Conservation (phyloP, 2,113 vertebrate species). For the Corythornis cristatus region DNA sequence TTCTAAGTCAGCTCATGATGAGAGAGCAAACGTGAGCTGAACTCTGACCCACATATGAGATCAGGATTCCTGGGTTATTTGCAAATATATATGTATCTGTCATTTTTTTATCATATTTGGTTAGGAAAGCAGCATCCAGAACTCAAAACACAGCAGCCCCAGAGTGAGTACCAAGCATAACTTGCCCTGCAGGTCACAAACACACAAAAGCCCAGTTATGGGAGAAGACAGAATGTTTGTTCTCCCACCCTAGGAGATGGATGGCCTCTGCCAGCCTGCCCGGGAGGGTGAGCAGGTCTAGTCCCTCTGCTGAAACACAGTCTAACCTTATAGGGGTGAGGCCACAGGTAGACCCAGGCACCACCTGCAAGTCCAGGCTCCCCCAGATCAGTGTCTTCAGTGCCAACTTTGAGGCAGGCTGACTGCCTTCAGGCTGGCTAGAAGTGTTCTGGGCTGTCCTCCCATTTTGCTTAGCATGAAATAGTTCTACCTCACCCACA, state of each 20-base stretch:
- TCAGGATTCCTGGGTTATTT: neutral
- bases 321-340: neutral
- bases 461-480: neutral
- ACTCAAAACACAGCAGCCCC: neutral
- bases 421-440: neutral
- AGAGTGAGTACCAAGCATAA: rapidly evolving
- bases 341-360: rapidly evolving
- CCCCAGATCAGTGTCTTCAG: rapidly evolving
- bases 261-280: neutral
- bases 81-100: too few relatives aligned
- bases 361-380: neutral
- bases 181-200: neutral
- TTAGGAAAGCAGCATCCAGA: neutral
- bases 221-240: neutral
- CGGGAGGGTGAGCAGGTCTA: neutral
- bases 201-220: neutral
- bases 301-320: neutral
- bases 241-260: neutral
- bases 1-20: neutral
- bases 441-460: neutral
- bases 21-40: neutral
- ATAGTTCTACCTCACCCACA: neutral
- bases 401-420: neutral
- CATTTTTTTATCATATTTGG: neutral
- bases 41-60: neutral